Base-by-base conservation (phyloP, 1,140 invertebrate genomes). In the Drosophila auraria region DNA sequence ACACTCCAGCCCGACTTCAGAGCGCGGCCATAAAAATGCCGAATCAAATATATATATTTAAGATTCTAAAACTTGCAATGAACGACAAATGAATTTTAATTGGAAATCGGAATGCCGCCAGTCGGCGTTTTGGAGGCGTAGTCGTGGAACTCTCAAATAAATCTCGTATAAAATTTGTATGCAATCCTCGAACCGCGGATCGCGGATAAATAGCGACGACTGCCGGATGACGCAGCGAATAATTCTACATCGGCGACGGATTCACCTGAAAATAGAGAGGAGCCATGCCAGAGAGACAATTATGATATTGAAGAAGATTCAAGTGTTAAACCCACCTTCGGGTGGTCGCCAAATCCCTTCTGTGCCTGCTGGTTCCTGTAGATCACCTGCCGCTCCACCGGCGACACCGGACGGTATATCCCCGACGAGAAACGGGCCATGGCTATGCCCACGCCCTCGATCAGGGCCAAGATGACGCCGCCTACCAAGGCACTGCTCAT, bases 1-100 rank as follows among this genome's bases (percentile, higher is more conserved):
- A 40, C 42, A 60, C 57, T 54, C 44, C 47, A 42, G 54, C 51
- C 53, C 60, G 58, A 71, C 63, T 57, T 56, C 23, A 51, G 69
- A 17, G 50, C 40, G 75, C 57, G 42, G 51, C 63, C 61, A 83
- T 69, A 25, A 60, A 87, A 36, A 82, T 74, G 72, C 75, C 62
- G 80, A 64, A 76, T 50, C 70, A 58, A 62, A 71, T 79, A 63
- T 58, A 82, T 64, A 59, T 78, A 72, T 64, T 83, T 45, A 58
- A 62, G 50, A 69, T 79, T 80, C 78, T 64, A 75, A 73, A 76
- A 60, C 82, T 87, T 57, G 57, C 60, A 73, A 58, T 78, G 69
- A 50, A 87, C 83, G 83, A 53, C 64, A 63, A 83, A 65, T 87
- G 83, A 86, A 89, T 89, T 76, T 90, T 68, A 89, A 89, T 89